Base-by-base conservation (phyloP, 1,140 invertebrate genomes). In the Bombus haemorrhoidalis region DNA sequence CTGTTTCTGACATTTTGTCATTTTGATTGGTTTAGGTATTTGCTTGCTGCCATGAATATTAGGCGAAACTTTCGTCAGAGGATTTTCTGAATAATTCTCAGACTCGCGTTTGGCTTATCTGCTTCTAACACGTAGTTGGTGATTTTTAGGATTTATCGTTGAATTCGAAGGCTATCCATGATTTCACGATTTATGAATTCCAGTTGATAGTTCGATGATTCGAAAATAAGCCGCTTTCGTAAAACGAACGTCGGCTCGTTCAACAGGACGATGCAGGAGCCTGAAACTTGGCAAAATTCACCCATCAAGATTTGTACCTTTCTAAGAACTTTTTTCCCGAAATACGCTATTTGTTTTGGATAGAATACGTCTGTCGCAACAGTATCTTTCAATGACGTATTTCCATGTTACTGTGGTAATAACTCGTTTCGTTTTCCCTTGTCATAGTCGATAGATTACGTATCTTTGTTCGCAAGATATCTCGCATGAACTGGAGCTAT, bases 1-100 rank as follows among this genome's bases (percentile, higher is more conserved):
- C 88, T 89, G 88, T 39, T 76, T 25, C 43, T 80, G 83, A 90
- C 78, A 85, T 84, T 83, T 87, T 90, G 78, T 87, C 88, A 85
- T 77, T 66, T 64, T 59, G n/a, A 32, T 5, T 59, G 39, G 68
- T 72, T n/a, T 62, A 62, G 28, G 57, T 53, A 62, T 72, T 47
- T 47, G 73, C 64, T 3, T 34, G 28, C 22, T 62, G 62, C 62
- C 13, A 59, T 13, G 37, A 13, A 39, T 71, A 37, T 64, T 53
- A 18, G 39, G 12, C 53, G n/a, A 80, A 83, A 79, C 86, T 89
- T 88, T 85, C n/a, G 68, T 66, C 59, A 68, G 32, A n/a, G 3
- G 37, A 77, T 28, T 34, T 37, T 32, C 8, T 3, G 37, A 74
- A 57, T 57, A 57, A 73, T 25, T 37, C 15, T 34, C 43, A 28